These are phyloP conservation scores for Loris lydekkerianus DNA, from an alignment of 2,797 vertebrate genomes.

Conservation along the genomic window DNA sequence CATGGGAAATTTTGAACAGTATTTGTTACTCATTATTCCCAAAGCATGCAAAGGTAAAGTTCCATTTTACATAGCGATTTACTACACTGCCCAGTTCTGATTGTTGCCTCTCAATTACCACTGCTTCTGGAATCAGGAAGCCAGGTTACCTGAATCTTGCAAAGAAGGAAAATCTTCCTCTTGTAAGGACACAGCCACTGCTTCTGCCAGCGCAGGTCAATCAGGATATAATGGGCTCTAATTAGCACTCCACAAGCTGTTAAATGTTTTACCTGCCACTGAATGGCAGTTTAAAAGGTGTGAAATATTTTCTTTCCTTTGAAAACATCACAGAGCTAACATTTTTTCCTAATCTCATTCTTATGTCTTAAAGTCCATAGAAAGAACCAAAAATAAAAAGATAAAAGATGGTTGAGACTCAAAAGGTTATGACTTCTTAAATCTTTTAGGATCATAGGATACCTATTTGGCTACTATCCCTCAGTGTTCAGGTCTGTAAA, in stretches of 20 bases:
- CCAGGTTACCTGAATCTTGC: constrained; percentile 69
- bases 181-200: constrained; percentile 70
- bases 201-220: constrained; percentile 82
- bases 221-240: constrained; percentile 87
- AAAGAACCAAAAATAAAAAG: constrained; percentile 59
- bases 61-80: constrained; percentile 81
- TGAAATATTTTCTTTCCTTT: constrained; percentile 82
- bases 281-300: constrained; percentile 84
- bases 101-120: constrained; percentile 75
- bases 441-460: constrained; percentile 51
- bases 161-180: constrained; percentile 77
- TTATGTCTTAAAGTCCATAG: constrained; percentile 68
- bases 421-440: constrained; percentile 67
- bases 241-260: constrained; percentile 80
- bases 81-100: constrained; percentile 22
- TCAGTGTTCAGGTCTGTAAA: constrained; percentile 81
- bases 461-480: constrained; percentile 62
- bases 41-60: constrained; percentile 70
- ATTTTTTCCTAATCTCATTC: constrained; percentile 56
- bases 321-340: constrained; percentile 78
- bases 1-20: constrained; percentile 56
- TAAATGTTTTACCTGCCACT: constrained; percentile 87
- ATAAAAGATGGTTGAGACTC: constrained; percentile 25
- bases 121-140: constrained; percentile 79
- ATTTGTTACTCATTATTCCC: constrained; percentile 66